A percentile compares a stretch with the other conserved stretches of the same genome.
Conservation (phyloP, 2,888 invertebrate species). For the Morpho helenor region DNA sequence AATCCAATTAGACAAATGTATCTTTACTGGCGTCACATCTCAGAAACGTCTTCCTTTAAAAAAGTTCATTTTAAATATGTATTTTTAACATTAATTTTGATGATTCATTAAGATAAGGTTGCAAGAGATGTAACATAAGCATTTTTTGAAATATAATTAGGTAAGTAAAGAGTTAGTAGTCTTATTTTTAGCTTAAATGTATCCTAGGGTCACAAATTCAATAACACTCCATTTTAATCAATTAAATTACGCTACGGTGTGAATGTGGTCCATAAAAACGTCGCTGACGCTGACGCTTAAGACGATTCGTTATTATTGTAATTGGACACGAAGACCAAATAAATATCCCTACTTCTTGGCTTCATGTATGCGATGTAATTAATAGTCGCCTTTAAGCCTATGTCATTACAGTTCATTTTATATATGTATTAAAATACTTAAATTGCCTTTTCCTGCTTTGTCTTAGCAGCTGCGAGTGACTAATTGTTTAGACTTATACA, state of each 20-base stretch:
- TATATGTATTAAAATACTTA: conserved; percentile 3
- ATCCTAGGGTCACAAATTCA: too few relatives aligned
- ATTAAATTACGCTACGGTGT: conserved; percentile 6
- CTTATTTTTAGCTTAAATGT: too few relatives aligned
- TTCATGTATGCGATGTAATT: conserved; percentile 13
- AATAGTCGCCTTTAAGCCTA: conserved; percentile 30
- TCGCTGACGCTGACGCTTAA: conserved; percentile 37
- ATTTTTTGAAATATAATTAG: too few relatives aligned
- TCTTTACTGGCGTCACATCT: too few relatives aligned
- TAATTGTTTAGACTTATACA: conserved; percentile 30
- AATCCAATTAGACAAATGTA: too few relatives aligned
- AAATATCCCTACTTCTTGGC: conserved; percentile 36
- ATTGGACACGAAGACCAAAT: conserved; percentile 58
- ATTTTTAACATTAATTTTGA: too few relatives aligned
- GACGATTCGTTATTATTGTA: conserved; percentile 60
- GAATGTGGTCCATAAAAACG: conserved; percentile 29
- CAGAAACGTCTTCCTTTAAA: too few relatives aligned
- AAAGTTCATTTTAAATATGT: too few relatives aligned
- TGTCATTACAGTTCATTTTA: conserved; percentile 31
- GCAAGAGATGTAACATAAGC: too few relatives aligned
- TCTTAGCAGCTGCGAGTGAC: conserved; percentile 33
- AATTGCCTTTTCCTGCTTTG: conserved; percentile 16
- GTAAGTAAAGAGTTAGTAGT: too few relatives aligned
- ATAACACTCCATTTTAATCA: background rate
- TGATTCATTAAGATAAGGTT: too few relatives aligned